Base-by-base conservation (phyloP, 1,140 invertebrate genomes). In the Drosophila ogumai region DNA sequence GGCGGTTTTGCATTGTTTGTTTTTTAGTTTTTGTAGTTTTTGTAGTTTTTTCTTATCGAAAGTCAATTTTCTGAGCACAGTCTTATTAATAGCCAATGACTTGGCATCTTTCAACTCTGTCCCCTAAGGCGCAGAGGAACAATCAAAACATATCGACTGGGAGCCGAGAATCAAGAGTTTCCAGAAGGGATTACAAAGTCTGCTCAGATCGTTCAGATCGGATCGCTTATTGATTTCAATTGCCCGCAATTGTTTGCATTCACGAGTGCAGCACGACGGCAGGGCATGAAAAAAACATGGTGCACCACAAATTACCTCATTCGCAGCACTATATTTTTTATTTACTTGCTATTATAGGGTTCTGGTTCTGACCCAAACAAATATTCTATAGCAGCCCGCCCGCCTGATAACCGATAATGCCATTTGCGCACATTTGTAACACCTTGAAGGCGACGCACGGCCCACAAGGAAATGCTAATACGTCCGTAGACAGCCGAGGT, bases 191-290 rank as follows among this genome's bases (percentile, higher is more conserved):
- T 74, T 81, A 86, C 78, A 69, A 47, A 58, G 64, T 58, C 57
- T 64, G 52, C 52, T 32, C 10, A 54, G 77, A 44, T 38, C 63
- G 57, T 41, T 81, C 61, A 55, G 54, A 75, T 65, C 54, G 50
- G 58, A 78, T 68, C 57, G 54, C 76, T 85, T 85, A 90, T 90
- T 90, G 85, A 85, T 84, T 90, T 90, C 68, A 90, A 90, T 90
- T 90, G 85, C 56, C 63, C 40, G 82, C 82, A 90, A 90, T 88
- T 88, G 75, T 59, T 85, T 67, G 54, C 73, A 76, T 76, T 76
- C 74, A 41, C 55, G 17, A 43, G 17, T 41, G 46, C 63, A 41
- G 56, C 46, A 43, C 19, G 17, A 15, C 17, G 40, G 43, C n/a
- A 75, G 72, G 28, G 73, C 50, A 57, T 65, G 73, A 25, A 49